A percentile compares a stretch with the other conserved stretches of the same genome.
phyloP scores from a whole-genome alignment of 2,888 invertebrate genomes.

The Elysia crispata region DNA sequence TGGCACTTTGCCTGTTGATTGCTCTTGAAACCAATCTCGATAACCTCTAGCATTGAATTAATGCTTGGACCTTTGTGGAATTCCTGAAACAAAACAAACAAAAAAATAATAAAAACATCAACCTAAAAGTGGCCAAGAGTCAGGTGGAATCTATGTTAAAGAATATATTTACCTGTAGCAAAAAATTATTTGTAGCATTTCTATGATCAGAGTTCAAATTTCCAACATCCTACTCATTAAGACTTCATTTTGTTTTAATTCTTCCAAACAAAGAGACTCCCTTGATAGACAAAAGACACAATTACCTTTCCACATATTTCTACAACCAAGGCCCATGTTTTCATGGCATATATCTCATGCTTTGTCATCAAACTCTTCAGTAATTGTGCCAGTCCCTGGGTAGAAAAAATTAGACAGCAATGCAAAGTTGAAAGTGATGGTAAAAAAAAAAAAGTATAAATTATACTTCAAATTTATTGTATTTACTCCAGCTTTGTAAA shows the following conservation, averaged over 20 bases:
- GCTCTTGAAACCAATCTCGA: constrained; percentile 70
- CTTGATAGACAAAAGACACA: not conserved
- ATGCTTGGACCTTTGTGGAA: constrained; percentile 69
- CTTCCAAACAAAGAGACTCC: not conserved
- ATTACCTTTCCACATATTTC: constrained; percentile 69
- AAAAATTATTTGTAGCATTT: too few species aligned
- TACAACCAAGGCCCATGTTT: constrained; percentile 67
- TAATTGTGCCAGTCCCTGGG: constrained; percentile 62
- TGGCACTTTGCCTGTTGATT: constrained; percentile 60
- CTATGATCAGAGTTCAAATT: too few species aligned
- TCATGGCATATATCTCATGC: constrained; percentile 64
- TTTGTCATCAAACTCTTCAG: constrained; percentile 62
- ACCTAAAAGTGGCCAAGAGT: too few species aligned
- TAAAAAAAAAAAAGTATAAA: not conserved
- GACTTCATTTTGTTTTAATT: not conserved
- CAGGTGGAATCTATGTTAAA: too few species aligned
- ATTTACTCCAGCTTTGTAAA: too few species aligned
- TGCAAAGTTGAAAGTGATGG: not conserved
- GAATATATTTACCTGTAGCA: not conserved
- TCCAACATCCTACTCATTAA: too few species aligned
- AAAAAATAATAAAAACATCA: not conserved
- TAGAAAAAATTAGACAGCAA: constrained; percentile 28
- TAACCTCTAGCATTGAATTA: constrained; percentile 68
- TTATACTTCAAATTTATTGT: too few species aligned
- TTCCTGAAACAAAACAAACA: constrained; percentile 60